Evolutionary conservation across 2,113 vertebrate species (phyloP).

Genomic region (Scalopus aquaticus): DNA sequence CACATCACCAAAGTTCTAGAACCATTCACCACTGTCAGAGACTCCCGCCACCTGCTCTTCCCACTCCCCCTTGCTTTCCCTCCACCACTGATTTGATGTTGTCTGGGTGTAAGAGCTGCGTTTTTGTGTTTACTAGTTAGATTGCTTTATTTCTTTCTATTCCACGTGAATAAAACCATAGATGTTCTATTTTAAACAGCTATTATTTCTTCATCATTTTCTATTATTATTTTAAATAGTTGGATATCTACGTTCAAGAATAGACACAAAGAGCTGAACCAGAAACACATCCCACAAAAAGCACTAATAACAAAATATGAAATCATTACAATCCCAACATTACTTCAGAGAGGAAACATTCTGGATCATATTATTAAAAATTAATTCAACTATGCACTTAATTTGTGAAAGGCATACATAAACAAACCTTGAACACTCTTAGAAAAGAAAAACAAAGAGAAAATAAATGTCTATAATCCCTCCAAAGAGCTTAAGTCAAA

Average conservation of each 20-base stretch:
- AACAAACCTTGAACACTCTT: background rate
- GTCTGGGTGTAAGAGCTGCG: no score
- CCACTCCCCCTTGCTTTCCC: no score
- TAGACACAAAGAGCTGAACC: background rate
- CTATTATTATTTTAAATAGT: background rate
- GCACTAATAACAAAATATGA: background rate
- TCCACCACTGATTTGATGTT: no score
- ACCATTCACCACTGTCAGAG: no score
- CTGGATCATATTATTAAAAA: background rate
- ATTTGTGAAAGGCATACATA: background rate
- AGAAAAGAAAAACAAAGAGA: background rate
- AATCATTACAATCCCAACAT: background rate
- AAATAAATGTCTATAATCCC: no score
- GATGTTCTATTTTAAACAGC: background rate
- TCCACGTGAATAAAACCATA: no score
- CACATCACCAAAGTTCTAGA: no score
- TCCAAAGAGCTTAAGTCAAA: no score
- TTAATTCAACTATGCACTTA: background rate
- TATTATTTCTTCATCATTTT: background rate
- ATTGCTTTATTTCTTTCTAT: no score
- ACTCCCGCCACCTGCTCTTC: no score
- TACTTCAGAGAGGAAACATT: background rate
- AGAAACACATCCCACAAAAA: constrained; percentile 31
- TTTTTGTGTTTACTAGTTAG: no score
- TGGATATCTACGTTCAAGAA: background rate